Percentiles rank a stretch among this genome's conserved stretches.
phyloP scores from a whole-genome alignment of 2,888 invertebrate species.

The Cheilosia impressa region DNA sequence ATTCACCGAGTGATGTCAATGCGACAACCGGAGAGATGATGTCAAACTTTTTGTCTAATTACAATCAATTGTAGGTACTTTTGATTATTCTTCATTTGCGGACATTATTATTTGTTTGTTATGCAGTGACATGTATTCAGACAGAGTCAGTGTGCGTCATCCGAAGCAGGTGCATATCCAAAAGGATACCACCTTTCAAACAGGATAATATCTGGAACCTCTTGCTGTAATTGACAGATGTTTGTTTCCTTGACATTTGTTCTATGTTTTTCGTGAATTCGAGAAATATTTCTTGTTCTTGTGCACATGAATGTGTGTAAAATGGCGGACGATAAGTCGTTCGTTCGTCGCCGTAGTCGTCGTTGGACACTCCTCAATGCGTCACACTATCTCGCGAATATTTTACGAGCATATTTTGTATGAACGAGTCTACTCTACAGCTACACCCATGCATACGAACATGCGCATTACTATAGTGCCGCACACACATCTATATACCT shows the following conservation, averaged over 20 bases:
- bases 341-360: conserved; percentile 21
- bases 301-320: conserved; percentile 61
- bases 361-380: conserved; percentile 86
- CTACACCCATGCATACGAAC: conserved; percentile 71
- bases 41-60: conserved; percentile 67
- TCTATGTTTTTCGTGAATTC: conserved; percentile 39
- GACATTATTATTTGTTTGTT: conserved; percentile 18
- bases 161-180: conserved; percentile 32
- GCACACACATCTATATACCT: conserved; percentile 52
- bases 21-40: conserved; percentile 57
- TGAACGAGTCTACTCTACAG: conserved; percentile 53
- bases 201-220: conserved; percentile 31
- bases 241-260: conserved; percentile 30
- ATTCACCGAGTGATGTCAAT: conserved; percentile 71
- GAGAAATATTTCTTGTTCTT: conserved; percentile 30
- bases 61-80: conserved; percentile 60
- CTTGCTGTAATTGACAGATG: conserved; percentile 25
- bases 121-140: background rate
- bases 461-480: conserved; percentile 65
- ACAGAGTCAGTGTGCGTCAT: background rate
- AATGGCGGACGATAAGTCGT: conserved; percentile 71
- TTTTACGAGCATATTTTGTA: conserved; percentile 70
- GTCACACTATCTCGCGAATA: conserved; percentile 82
- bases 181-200: background rate
- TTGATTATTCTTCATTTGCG: conserved; percentile 49